A percentile compares a stretch with the other conserved stretches of the same genome.
Evolutionary conservation across 2,113 vertebrate genomes (phyloP).

Genomic region (Lamprologus speciosus): DNA sequence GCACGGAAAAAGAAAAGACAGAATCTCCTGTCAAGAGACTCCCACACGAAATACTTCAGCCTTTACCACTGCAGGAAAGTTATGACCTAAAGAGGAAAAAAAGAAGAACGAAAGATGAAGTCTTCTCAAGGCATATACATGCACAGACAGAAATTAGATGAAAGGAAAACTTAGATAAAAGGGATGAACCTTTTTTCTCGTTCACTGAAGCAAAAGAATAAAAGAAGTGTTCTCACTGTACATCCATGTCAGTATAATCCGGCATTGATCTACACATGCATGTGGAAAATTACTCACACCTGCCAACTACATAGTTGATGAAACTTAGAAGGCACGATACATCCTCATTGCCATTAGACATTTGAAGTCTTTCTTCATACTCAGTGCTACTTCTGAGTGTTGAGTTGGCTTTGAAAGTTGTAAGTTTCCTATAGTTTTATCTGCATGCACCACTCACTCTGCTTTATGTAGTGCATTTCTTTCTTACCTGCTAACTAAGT

Average conservation of each 20-base stretch:
- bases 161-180: constrained; percentile 48
- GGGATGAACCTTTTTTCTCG: neutral
- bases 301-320: neutral
- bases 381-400: neutral
- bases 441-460: neutral
- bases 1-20: neutral
- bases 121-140: neutral
- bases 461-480: neutral
- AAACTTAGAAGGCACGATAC: neutral
- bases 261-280: neutral
- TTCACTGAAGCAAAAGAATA: neutral
- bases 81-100: neutral
- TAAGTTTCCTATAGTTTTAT: neutral
- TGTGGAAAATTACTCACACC: neutral
- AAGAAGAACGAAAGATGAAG: constrained; percentile 4
- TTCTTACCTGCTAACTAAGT: neutral
- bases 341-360: neutral
- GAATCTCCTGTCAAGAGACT: neutral
- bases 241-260: neutral
- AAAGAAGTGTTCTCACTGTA: neutral
- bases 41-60: neutral
- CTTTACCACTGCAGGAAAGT: neutral
- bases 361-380: neutral
- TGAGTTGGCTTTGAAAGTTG: neutral
- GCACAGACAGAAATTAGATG: constrained; percentile 23